Evolutionary conservation across 2,797 vertebrate species (phyloP).

Genomic region (Phoxinus dragarum): DNA sequence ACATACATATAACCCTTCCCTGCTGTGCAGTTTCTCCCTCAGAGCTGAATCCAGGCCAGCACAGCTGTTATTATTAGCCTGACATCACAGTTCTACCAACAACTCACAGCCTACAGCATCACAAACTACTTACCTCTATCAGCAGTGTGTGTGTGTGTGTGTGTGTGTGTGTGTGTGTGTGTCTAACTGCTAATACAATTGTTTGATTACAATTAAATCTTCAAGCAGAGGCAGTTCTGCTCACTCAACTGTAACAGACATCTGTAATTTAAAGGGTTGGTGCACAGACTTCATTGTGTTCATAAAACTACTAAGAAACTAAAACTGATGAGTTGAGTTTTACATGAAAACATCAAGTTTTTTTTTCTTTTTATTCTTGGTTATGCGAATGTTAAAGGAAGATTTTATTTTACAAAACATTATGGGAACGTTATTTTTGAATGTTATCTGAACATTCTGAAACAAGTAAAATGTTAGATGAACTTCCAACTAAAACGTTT

Average conservation of each 20-base stretch:
- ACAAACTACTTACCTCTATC: conserved; percentile 8
- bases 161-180: not conserved
- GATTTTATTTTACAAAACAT: not conserved
- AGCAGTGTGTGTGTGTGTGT: conserved; percentile 22
- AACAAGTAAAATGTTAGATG: not conserved
- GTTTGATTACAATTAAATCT: conserved; percentile 20
- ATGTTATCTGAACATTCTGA: not conserved
- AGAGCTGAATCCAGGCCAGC: conserved; percentile 45
- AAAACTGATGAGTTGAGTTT: not conserved
- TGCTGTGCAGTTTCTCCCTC: not conserved
- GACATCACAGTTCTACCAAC: conserved; percentile 35
- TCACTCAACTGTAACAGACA: not conserved
- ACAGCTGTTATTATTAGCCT: conserved; percentile 51
- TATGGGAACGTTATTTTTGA: not conserved
- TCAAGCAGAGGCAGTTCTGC: conserved; percentile 2
- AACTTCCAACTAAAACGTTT: not conserved
- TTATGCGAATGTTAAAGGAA: not conserved
- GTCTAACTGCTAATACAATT: conserved; percentile 11
- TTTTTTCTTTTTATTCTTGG: not conserved
- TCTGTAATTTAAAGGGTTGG: not conserved
- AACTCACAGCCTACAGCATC: not conserved
- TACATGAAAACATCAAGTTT: not conserved
- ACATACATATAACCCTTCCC: conserved; percentile 4
- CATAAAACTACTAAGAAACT: not conserved
- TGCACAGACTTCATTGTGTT: not conserved